Conservation (phyloP, 2,888 invertebrate genomes). For the Mesorhabditis belari region DNA sequence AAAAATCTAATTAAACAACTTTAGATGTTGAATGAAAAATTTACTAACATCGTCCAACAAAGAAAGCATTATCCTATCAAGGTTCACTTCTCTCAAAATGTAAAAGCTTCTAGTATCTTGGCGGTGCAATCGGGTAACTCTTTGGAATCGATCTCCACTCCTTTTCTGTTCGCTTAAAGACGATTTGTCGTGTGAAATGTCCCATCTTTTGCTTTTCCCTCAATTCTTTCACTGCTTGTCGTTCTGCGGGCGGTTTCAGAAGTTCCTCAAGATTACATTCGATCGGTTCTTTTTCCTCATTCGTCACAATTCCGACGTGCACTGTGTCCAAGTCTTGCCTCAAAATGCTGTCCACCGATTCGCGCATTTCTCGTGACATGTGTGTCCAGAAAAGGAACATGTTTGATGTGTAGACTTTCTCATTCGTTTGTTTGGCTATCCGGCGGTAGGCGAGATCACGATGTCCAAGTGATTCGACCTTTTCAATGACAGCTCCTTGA, state of each 20-base stretch:
- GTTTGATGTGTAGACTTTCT: conserved; percentile 44
- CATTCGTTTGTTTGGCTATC: conserved; percentile 40
- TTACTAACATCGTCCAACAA: too few species aligned
- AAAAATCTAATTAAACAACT: too few species aligned
- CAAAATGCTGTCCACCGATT: conserved; percentile 30
- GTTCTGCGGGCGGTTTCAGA: conserved; percentile 44
- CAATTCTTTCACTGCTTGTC: conserved; percentile 39
- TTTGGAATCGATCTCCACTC: conserved; percentile 50
- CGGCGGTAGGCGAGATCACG: conserved; percentile 43
- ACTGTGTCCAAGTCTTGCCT: conserved; percentile 45
- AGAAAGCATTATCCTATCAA: too few species aligned
- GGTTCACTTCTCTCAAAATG: too few species aligned
- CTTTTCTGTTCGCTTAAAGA: conserved; percentile 47
- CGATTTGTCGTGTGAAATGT: conserved; percentile 46
- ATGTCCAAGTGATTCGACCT: conserved; percentile 44
- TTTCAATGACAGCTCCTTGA: conserved; percentile 47
- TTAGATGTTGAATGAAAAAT: too few species aligned
- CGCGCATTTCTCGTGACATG: conserved; percentile 33
- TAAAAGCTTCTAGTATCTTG: conserved; percentile 11
- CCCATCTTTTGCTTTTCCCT: conserved; percentile 46
- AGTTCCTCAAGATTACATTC: conserved; percentile 45
- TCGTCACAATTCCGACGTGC: conserved; percentile 33
- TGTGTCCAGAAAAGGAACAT: conserved; percentile 39
- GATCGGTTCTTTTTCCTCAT: conserved; percentile 11
- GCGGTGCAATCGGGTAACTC: conserved; percentile 45